phyloP scores from a whole-genome alignment of 2,888 invertebrate species.

The Ornithoptera priamus region DNA sequence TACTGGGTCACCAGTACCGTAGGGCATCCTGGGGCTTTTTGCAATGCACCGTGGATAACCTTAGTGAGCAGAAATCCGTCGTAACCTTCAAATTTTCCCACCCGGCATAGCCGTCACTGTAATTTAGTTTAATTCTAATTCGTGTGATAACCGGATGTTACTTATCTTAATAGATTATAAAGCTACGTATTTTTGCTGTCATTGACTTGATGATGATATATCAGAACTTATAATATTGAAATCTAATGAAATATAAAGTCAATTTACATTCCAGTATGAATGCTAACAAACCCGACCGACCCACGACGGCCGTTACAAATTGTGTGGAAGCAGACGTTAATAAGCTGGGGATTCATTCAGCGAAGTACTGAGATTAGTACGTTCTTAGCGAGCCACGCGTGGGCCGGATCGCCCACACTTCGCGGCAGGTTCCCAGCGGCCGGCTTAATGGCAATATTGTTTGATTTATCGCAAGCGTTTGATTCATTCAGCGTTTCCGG shows the following conservation, averaged over 20 bases:
- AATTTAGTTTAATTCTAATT: too few relatives aligned
- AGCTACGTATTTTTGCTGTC: too few relatives aligned
- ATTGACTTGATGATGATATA: too few relatives aligned
- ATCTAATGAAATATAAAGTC: not conserved
- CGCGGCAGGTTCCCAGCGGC: slow-evolving; percentile 20
- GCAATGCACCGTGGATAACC: too few relatives aligned
- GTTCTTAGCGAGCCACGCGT: slow-evolving; percentile 10
- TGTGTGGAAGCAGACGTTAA: slow-evolving; percentile 17
- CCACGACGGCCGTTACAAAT: slow-evolving; percentile 13
- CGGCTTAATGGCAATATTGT: slow-evolving; percentile 28
- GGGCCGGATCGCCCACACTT: slow-evolving; percentile 26
- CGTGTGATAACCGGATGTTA: too few relatives aligned
- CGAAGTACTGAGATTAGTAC: slow-evolving; percentile 12
- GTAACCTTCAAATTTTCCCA: too few relatives aligned
- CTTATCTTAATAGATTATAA: too few relatives aligned
- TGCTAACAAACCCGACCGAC: slow-evolving; percentile 1
- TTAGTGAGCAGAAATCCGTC: too few relatives aligned
- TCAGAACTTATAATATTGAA: too few relatives aligned
- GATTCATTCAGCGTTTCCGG: slow-evolving; percentile 27
- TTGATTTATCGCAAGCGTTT: slow-evolving; percentile 25
- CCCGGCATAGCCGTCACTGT: too few relatives aligned
- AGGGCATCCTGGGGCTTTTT: too few relatives aligned
- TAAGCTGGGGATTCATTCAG: slow-evolving; percentile 21
- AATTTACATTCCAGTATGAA: not conserved
- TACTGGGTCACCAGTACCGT: too few relatives aligned